Base-by-base conservation (phyloP, 2,888 invertebrate species). In the Cabera pusaria region DNA sequence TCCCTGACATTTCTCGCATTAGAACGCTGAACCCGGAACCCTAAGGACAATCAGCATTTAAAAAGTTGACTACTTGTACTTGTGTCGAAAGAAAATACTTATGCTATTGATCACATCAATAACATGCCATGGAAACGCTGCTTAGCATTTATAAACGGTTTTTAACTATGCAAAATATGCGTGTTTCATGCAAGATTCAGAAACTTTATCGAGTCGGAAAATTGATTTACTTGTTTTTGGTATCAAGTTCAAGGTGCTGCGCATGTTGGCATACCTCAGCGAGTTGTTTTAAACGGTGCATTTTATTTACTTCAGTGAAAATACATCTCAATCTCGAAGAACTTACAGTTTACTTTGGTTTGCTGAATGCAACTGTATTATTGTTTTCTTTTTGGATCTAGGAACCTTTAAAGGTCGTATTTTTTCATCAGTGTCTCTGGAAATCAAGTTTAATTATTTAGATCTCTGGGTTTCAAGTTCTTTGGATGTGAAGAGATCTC, bases 21-120 rank as follows among this genome's bases (percentile, higher is more conserved):
- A 67, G 63, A 73, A 60, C 63, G 52, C 71, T 80, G 81, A 84
- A 84, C 83, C 84, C 85, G 84, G 85, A 85, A 81, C 81, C 64
- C 68, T 60, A 52, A 66, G 58, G 21, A 39, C 62, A 68, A 70
- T 63, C 60, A 54, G 63, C 55, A 54, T 51, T 57, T 48, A 46
- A n/a, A n/a, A n/a, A n/a, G n/a, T n/a, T n/a, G n/a, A n/a, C n/a
- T n/a, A n/a, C n/a, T n/a, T n/a, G n/a, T n/a, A n/a, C n/a, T n/a
- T n/a, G n/a, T n/a, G n/a, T n/a, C n/a, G n/a, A n/a, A n/a, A n/a
- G n/a, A n/a, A n/a, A n/a, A n/a, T n/a, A n/a, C n/a, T n/a, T n/a
- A n/a, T n/a, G n/a, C n/a, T n/a, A n/a, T n/a, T n/a, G n/a, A n/a
- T n/a, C n/a, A n/a, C n/a, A n/a, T n/a, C n/a, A n/a, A n/a, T n/a